Evolutionary conservation across 2,888 invertebrate genomes (phyloP).

Genomic region (Drosophila mayaguana): DNA sequence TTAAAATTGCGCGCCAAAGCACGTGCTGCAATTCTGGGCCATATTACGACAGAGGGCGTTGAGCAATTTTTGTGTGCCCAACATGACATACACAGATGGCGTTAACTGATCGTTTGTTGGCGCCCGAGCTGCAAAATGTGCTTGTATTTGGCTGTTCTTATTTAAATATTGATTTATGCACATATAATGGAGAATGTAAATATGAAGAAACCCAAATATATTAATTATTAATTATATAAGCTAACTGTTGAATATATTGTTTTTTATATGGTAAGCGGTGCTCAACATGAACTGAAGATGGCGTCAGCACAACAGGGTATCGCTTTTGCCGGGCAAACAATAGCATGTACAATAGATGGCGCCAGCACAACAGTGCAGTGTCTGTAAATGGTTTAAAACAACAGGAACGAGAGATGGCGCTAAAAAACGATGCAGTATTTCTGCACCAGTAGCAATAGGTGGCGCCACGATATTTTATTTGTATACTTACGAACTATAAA

Average conservation of each 20-base stretch:
- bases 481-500: not conserved
- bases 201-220: too few species aligned
- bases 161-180: too few species aligned
- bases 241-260: not conserved
- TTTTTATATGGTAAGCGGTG: not conserved
- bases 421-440: not conserved
- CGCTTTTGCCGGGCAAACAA: too few species aligned
- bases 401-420: not conserved
- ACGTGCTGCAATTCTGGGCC: not conserved
- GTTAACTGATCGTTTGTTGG: not conserved
- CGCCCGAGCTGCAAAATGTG: not conserved
- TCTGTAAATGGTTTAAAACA: not conserved
- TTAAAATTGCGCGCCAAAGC: constrained; percentile 31
- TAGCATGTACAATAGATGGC: not conserved
- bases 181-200: too few species aligned
- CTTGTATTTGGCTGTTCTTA: too few species aligned
- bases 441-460: not conserved
- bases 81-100: not conserved
- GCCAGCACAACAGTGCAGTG: not conserved
- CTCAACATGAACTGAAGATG: not conserved
- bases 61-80: not conserved
- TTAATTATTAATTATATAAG: too few species aligned
- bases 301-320: not conserved
- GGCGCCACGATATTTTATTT: not conserved
- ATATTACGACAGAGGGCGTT: constrained; percentile 9